Evolutionary conservation across 1,140 invertebrate species (phyloP).

Genomic region (Musca vetustissima): DNA sequence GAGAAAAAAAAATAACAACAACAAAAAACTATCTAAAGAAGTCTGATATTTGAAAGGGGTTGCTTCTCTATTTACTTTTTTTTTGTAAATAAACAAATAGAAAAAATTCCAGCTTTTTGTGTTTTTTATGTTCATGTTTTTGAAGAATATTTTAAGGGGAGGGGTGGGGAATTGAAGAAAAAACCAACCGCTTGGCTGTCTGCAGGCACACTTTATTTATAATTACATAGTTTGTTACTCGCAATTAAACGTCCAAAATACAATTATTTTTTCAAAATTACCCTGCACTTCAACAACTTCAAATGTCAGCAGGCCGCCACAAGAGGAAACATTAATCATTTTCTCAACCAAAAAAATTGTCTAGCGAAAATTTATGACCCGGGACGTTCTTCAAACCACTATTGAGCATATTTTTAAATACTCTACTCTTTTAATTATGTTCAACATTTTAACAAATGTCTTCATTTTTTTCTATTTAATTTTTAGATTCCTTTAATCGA

Average conservation of each 20-base stretch:
- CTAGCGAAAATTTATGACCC: too few species aligned
- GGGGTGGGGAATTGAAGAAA: too few species aligned
- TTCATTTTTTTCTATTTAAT: conserved; percentile 16
- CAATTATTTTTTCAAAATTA: background rate
- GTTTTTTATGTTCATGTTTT: background rate
- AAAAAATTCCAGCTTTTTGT: background rate
- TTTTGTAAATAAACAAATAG: background rate
- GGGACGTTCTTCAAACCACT: too few species aligned
- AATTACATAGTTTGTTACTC: conserved; percentile 4
- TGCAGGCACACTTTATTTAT: conserved; percentile 14
- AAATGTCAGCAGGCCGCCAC: background rate
- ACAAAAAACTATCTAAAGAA: background rate
- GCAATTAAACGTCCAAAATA: conserved; percentile 4
- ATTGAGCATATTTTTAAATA: too few species aligned
- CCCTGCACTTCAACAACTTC: background rate
- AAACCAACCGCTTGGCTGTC: background rate
- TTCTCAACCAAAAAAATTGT: background rate
- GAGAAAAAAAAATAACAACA: too few species aligned
- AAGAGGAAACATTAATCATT: conserved; percentile 15
- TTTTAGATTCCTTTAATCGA: conserved; percentile 49
- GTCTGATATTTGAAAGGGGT: too few species aligned
- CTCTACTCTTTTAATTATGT: too few species aligned
- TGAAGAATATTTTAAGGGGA: too few species aligned
- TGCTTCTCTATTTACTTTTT: background rate
- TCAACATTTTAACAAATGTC: conserved; percentile 9